phyloP scores from a whole-genome alignment of 2,113 vertebrate species.

The Pagrus major region DNA sequence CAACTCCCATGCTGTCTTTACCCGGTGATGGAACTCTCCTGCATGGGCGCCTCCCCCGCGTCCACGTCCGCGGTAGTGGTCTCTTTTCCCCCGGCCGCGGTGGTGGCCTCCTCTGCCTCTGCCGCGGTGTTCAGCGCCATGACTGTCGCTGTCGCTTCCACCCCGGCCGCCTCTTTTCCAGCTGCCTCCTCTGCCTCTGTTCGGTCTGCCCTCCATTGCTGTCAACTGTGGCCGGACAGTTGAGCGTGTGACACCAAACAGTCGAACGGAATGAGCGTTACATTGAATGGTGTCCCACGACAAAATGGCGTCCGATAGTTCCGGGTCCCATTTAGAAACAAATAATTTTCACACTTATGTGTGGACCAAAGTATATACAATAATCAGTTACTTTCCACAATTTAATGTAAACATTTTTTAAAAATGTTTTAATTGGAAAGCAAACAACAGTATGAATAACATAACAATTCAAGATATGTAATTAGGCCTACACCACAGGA shows the following conservation, averaged over 20 bases:
- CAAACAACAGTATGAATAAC: neutral
- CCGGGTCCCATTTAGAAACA: conserved; percentile 8
- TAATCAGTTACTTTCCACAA: neutral
- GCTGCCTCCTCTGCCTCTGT: conserved; percentile 67
- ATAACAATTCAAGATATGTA: neutral
- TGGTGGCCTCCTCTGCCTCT: conserved; percentile 78
- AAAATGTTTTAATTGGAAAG: neutral
- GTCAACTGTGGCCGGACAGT: neutral
- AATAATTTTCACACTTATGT: neutral
- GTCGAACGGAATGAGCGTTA: conserved; percentile 36
- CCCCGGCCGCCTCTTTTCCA: conserved; percentile 77
- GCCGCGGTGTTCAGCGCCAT: conserved; percentile 71
- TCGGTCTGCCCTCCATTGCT: conserved; percentile 77
- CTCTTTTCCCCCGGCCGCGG: conserved; percentile 76
- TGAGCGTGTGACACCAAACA: conserved; percentile 42
- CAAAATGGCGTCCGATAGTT: conserved; percentile 38
- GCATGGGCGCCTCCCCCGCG: conserved; percentile 42
- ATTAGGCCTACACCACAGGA: neutral
- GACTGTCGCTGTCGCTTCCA: conserved; percentile 45
- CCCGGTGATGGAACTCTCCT: conserved; percentile 47
- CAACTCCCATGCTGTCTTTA: conserved; percentile 44
- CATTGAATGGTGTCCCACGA: conserved; percentile 51
- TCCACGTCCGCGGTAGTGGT: conserved; percentile 80
- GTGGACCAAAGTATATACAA: neutral
- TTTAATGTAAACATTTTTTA: neutral